Evolutionary conservation across 2,888 invertebrate species (phyloP).

Genomic region (Pilophorus perplexus): DNA sequence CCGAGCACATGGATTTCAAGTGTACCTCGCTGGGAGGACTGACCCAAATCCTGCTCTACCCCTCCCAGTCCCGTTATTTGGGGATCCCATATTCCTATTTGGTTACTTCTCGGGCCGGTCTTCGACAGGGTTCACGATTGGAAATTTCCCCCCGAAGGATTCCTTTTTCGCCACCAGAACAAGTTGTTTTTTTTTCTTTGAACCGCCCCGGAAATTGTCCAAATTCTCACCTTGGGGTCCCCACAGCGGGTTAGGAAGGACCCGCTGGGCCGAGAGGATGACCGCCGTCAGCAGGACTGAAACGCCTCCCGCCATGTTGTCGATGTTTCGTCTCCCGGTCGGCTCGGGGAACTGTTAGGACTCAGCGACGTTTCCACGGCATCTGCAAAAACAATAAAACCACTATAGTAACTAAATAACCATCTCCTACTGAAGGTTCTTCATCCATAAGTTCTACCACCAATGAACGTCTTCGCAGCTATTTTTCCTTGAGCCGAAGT

Average conservation of each 20-base stretch:
- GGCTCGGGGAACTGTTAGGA: conserved; percentile 26
- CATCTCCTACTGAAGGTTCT: too few relatives aligned
- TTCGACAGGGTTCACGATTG: too few relatives aligned
- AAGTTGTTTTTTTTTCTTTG: too few relatives aligned
- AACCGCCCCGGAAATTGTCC: too few relatives aligned
- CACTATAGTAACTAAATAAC: too few relatives aligned
- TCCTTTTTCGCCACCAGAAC: too few relatives aligned
- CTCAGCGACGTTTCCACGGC: conserved; percentile 14
- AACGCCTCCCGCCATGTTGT: conserved; percentile 14
- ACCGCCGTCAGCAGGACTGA: conserved; percentile 25
- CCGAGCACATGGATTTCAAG: conserved; percentile 22
- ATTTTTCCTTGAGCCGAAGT: too few relatives aligned
- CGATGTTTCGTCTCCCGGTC: conserved; percentile 21
- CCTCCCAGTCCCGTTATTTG: conserved; percentile 22
- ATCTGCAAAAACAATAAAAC: conserved; percentile 25
- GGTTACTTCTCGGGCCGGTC: neutral
- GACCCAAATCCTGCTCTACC: conserved; percentile 28
- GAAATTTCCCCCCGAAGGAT: too few relatives aligned
- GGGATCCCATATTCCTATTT: conserved; percentile 27
- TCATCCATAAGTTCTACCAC: too few relatives aligned
- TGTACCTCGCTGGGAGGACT: conserved; percentile 10
- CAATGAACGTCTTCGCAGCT: too few relatives aligned
- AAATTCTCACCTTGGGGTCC: conserved; percentile 26
- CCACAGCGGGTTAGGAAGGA: conserved; percentile 32
- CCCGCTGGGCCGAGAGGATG: conserved; percentile 28